Evolutionary conservation across 2,797 vertebrate species (phyloP).

Genomic region (Takifugu rubripes): DNA sequence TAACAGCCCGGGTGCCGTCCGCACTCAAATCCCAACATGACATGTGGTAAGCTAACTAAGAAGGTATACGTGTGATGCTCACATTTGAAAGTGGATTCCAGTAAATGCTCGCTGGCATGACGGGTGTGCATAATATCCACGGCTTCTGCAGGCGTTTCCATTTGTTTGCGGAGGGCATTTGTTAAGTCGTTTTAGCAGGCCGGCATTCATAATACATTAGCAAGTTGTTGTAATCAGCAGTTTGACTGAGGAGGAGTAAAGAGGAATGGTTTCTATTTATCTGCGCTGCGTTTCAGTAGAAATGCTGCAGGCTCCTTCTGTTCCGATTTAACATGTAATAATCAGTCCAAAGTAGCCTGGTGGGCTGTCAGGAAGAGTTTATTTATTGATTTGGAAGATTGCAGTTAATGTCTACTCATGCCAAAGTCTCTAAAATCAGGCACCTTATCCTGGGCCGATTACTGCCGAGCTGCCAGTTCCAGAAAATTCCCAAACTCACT

Average conservation of each 20-base stretch:
- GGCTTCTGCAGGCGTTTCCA: conserved; percentile 25
- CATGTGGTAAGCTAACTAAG: conserved; percentile 8
- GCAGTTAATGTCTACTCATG: too few relatives aligned
- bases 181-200: conserved; percentile 11
- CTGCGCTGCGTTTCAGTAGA: conserved; percentile 17
- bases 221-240: conserved; percentile 36
- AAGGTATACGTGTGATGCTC: conserved; percentile 14
- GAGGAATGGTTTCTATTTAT: conserved; percentile 28
- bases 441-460: conserved; percentile 5
- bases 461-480: conserved; percentile 9
- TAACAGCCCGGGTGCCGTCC: conserved; percentile 16
- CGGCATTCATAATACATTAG: conserved; percentile 33
- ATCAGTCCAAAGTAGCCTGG: neutral
- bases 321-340: conserved; percentile 5
- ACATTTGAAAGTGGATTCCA: conserved; percentile 18
- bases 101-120: conserved; percentile 14
- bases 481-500: conserved; percentile 21
- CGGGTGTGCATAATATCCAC: conserved; percentile 11
- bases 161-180: conserved; percentile 25
- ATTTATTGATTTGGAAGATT: too few relatives aligned
- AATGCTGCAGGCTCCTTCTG: conserved; percentile 15
- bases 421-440: neutral
- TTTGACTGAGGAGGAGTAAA: conserved; percentile 13
- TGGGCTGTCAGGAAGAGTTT: too few relatives aligned
- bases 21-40: conserved; percentile 24